These are phyloP conservation scores for Micrastur ruficollis DNA, from an alignment of 2,797 vertebrate genomes.

Conservation along the genomic window DNA sequence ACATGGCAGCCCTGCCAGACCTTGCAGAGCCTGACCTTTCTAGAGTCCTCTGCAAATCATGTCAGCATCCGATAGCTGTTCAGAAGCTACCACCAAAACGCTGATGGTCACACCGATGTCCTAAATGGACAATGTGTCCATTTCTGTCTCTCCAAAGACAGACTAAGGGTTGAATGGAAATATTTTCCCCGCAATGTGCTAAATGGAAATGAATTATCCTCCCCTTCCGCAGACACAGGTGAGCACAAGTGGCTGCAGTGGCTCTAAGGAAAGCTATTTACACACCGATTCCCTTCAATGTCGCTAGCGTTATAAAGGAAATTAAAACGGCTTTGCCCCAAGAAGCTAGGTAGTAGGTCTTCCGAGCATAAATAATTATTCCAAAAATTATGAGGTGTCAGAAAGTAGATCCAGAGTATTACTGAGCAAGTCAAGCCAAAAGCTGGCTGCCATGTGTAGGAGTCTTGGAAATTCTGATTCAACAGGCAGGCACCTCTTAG, in stretches of 20 bases:
- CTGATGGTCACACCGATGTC: accelerated
- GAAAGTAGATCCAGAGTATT: not conserved
- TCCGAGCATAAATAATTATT: not conserved
- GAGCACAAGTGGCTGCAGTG: not conserved
- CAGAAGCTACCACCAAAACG: not conserved
- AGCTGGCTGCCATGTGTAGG: not conserved
- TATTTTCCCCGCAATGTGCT: not conserved
- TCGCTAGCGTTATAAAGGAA: not conserved
- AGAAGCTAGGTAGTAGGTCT: not conserved
- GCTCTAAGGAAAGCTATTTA: not conserved
- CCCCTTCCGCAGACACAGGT: not conserved
- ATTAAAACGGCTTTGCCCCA: not conserved
- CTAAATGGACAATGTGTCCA: not conserved
- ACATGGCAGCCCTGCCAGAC: not conserved
- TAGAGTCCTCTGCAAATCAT: not conserved
- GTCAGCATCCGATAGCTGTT: not conserved
- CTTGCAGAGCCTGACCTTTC: not conserved
- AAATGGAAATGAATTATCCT: not conserved
- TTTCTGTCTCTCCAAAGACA: not conserved
- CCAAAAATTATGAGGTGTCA: not conserved
- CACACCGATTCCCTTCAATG: not conserved
- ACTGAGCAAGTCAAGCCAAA: not conserved
- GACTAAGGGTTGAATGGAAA: not conserved
- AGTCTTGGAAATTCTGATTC: not conserved
- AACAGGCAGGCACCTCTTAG: not conserved